Conservation (phyloP, 2,113 vertebrate genomes). For the Sander lucioperca region DNA sequence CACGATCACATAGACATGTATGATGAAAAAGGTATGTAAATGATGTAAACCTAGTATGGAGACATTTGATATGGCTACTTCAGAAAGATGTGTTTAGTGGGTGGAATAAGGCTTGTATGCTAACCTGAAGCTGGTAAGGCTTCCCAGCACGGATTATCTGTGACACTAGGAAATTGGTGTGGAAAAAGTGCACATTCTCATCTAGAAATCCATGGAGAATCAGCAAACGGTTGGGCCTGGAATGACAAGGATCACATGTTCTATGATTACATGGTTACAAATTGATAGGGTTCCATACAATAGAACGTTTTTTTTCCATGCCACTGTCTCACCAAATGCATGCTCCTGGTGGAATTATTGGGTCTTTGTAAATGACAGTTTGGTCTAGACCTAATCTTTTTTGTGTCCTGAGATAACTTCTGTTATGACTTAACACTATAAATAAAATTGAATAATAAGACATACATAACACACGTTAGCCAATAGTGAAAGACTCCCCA, state of each 20-base stretch:
- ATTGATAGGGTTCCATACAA: not conserved
- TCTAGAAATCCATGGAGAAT: constrained; percentile 98
- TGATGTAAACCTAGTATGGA: not conserved
- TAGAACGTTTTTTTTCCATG: too few relatives aligned
- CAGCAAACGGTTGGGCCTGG: constrained; percentile 95
- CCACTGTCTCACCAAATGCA: too few relatives aligned
- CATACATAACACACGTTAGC: not conserved
- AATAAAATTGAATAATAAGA: not conserved
- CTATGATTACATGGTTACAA: not conserved
- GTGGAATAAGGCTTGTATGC: not conserved
- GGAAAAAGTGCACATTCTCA: constrained; percentile 99
- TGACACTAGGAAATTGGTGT: constrained; percentile 98
- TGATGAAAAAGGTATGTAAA: not conserved
- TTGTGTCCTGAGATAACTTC: too few relatives aligned
- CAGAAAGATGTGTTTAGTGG: not conserved
- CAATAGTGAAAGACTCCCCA: not conserved
- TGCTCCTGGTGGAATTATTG: too few relatives aligned
- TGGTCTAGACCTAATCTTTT: too few relatives aligned
- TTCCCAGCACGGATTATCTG: constrained; percentile 98
- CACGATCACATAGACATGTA: not conserved
- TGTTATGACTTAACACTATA: too few relatives aligned
- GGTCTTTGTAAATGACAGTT: too few relatives aligned
- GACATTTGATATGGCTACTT: not conserved
- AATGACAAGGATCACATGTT: not conserved
- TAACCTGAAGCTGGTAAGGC: constrained; percentile 97